Evolutionary conservation across 2,797 vertebrate species (phyloP).

Genomic region (Potorous gilbertii): DNA sequence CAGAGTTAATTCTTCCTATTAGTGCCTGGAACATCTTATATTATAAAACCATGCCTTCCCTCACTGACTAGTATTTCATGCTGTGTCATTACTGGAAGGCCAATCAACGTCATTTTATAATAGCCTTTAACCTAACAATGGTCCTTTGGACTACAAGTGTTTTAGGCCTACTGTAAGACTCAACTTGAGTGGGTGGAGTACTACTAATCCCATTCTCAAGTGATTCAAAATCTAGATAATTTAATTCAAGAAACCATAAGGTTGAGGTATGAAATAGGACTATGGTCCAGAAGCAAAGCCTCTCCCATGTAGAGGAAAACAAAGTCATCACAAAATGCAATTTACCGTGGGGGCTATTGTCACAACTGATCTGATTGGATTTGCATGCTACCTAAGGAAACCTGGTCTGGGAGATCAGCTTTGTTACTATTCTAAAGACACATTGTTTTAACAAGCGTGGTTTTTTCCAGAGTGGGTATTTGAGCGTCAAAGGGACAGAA

Average conservation of each 20-base stretch:
- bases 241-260: not conserved
- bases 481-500: slow-evolving; percentile 58
- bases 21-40: not conserved
- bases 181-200: not conserved
- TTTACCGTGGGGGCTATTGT: slow-evolving; percentile 49
- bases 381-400: slow-evolving; percentile 1
- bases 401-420: slow-evolving; percentile 54
- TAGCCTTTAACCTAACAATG: not conserved
- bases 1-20: not conserved
- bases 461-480: slow-evolving; percentile 40
- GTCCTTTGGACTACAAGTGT: not conserved
- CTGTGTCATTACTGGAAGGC: not conserved
- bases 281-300: not conserved
- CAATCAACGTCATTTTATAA: accelerated
- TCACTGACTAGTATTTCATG: not conserved
- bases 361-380: slow-evolving; percentile 30
- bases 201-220: not conserved
- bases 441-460: slow-evolving; percentile 60
- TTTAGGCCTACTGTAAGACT: not conserved
- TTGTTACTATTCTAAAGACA: slow-evolving; percentile 48
- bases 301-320: slow-evolving; percentile 11
- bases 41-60: not conserved
- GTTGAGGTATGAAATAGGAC: not conserved
- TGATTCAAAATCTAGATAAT: not conserved
- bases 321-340: slow-evolving; percentile 37